Conservation (phyloP, 2,888 invertebrate genomes). For the Rhingia rostrata region DNA sequence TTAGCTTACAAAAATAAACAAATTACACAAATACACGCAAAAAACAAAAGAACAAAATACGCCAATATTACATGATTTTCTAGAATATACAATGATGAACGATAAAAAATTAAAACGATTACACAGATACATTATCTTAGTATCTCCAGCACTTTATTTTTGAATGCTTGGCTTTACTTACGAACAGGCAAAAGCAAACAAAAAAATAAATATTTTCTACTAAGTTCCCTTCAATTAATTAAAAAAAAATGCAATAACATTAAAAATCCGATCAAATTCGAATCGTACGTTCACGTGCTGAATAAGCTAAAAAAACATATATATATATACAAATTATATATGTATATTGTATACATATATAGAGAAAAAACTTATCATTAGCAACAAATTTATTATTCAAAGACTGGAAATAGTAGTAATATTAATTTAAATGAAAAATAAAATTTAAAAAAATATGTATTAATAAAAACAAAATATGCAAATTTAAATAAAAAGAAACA, state of each 20-base stretch:
- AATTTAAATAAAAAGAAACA: conserved; percentile 41
- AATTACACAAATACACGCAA: conserved; percentile 31
- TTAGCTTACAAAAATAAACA: conserved; percentile 52
- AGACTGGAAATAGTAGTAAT: conserved; percentile 75
- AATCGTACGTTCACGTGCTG: conserved; percentile 52
- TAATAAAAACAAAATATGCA: conserved; percentile 48
- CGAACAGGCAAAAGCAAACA: conserved; percentile 35
- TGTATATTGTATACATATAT: conserved; percentile 11
- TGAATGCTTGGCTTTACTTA: conserved; percentile 57
- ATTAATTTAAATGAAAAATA: conserved; percentile 71
- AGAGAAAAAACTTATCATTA: conserved; percentile 70
- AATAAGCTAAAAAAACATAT: conserved; percentile 47
- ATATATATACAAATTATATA: conserved; percentile 26
- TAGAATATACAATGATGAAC: conserved; percentile 52
- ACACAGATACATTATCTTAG: conserved; percentile 43
- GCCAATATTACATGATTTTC: conserved; percentile 62
- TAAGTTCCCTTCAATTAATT: conserved; percentile 50
- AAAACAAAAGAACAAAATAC: conserved; percentile 21
- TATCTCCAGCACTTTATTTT: conserved; percentile 63
- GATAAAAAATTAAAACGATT: conserved; percentile 37
- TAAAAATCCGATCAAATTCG: conserved; percentile 45
- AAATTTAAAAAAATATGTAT: conserved; percentile 50
- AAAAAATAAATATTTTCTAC: conserved; percentile 36
- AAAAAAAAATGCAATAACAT: conserved; percentile 43
- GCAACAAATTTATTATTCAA: conserved; percentile 75